A percentile compares a stretch with the other conserved stretches of the same genome.
Conservation (phyloP, 2,113 vertebrate genomes). For the Tetrax tetrax region DNA sequence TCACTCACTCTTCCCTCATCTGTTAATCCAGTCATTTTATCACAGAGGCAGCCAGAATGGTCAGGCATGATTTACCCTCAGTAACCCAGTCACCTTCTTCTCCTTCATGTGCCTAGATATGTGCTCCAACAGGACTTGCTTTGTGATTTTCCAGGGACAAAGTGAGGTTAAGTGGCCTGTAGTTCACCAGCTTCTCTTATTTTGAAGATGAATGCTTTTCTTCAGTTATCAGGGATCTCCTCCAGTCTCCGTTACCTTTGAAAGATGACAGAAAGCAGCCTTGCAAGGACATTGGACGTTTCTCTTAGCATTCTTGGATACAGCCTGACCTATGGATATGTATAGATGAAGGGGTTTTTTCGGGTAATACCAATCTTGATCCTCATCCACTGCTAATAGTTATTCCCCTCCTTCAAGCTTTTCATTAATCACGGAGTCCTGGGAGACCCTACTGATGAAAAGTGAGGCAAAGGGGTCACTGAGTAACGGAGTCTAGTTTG, state of each 20-base stretch:
- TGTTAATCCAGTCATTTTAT: neutral
- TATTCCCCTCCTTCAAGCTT: neutral
- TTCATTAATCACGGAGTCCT: neutral
- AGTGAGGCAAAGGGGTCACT: neutral
- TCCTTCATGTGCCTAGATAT: neutral
- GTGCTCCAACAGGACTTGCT: neutral
- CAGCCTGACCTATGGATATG: neutral
- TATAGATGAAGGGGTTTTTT: neutral
- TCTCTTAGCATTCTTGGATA: neutral
- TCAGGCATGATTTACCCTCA: neutral
- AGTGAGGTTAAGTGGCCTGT: neutral
- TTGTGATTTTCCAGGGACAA: neutral
- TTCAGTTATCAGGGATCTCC: neutral
- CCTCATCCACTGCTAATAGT: neutral
- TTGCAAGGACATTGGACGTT: neutral
- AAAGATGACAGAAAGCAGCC: neutral
- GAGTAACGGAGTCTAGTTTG: neutral
- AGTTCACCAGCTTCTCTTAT: neutral
- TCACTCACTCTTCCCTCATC: neutral
- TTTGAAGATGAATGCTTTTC: neutral
- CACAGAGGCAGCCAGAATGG: neutral
- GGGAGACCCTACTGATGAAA: neutral
- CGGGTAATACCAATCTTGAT: neutral
- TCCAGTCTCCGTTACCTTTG: neutral
- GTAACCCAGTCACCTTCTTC: neutral